Evolutionary conservation across 2,797 vertebrate genomes (phyloP).

Genomic region (Apogon hyalosoma): DNA sequence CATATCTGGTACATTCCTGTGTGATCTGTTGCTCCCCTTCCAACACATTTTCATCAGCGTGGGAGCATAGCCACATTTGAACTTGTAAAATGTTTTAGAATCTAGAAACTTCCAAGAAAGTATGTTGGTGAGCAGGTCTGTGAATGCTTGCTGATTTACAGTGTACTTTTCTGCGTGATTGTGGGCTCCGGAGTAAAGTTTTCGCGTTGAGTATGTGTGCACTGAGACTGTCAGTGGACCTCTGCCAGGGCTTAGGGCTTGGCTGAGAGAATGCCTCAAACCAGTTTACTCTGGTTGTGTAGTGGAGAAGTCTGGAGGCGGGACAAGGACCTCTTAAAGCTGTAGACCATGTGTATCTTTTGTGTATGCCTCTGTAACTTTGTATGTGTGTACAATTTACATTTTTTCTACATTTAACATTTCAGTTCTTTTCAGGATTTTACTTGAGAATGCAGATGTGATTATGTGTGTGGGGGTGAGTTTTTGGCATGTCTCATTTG

Average conservation of each 20-base stretch:
- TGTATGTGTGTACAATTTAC: constrained; percentile 19
- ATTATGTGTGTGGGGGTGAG: constrained; percentile 36
- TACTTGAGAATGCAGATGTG: constrained; percentile 1
- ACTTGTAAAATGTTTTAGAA: constrained; percentile 29
- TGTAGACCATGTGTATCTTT: constrained; percentile 63
- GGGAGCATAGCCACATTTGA: constrained; percentile 65
- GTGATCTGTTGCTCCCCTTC: constrained; percentile 58
- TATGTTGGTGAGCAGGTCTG: constrained; percentile 25
- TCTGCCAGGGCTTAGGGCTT: constrained; percentile 85
- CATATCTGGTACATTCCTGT: constrained; percentile 68
- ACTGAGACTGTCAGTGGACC: constrained; percentile 64
- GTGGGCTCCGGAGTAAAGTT: constrained; percentile 55
- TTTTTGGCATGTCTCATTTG: constrained; percentile 36
- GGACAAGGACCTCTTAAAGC: constrained; percentile 82
- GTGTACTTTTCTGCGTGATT: constrained; percentile 40
- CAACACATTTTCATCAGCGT: constrained; percentile 61
- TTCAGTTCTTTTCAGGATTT: background rate
- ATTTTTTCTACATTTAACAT: constrained; percentile 2
- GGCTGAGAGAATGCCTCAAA: constrained; percentile 86
- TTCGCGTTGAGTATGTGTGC: constrained; percentile 38
- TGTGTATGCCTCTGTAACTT: constrained; percentile 30
- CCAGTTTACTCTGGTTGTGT: constrained; percentile 89
- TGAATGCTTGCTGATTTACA: constrained; percentile 28
- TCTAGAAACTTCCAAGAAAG: constrained; percentile 8
- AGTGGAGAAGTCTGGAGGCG: constrained; percentile 79